Percentiles rank a stretch among this genome's conserved stretches.
phyloP scores from a whole-genome alignment of 1,140 invertebrate species.

The Coenobita brevimanus region DNA sequence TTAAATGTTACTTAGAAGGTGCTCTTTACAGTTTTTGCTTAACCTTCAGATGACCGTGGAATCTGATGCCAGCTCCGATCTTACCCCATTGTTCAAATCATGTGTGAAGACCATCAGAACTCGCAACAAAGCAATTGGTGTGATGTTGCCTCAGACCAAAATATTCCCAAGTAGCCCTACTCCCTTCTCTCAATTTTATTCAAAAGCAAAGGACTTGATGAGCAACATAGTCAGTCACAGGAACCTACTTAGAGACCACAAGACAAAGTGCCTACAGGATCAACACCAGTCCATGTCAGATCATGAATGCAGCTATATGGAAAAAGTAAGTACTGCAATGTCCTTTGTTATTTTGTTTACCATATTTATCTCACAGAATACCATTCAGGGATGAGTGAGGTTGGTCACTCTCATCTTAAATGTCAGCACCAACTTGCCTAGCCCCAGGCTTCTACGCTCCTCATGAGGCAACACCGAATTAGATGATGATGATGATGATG shows the following conservation, averaged over 20 bases:
- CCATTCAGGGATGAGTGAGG: no score
- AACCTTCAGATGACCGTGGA: constrained; percentile 50
- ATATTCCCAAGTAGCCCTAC: constrained; percentile 67
- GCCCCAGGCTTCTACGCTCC: no score
- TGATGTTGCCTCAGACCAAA: constrained; percentile 70
- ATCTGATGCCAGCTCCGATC: constrained; percentile 74
- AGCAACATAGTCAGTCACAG: constrained; percentile 85
- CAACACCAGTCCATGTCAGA: constrained; percentile 73
- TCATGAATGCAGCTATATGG: constrained; percentile 64
- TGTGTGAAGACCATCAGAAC: constrained; percentile 87
- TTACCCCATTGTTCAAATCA: constrained; percentile 86
- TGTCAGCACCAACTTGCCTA: no score
- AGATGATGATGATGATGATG: no score
- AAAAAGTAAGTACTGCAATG: no score
- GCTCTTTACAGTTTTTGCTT: not conserved
- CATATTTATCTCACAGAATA: no score
- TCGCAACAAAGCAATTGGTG: constrained; percentile 83
- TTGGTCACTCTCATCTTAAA: no score
- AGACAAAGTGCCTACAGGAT: constrained; percentile 89
- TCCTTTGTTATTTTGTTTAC: no score
- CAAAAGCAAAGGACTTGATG: constrained; percentile 84
- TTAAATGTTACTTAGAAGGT: no score
- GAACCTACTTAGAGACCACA: constrained; percentile 87
- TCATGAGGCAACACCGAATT: no score
- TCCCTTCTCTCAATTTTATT: constrained; percentile 78